A percentile compares a stretch with the other conserved stretches of the same genome.
phyloP scores from a whole-genome alignment of 2,888 invertebrate species.

The Orthosia incerta region DNA sequence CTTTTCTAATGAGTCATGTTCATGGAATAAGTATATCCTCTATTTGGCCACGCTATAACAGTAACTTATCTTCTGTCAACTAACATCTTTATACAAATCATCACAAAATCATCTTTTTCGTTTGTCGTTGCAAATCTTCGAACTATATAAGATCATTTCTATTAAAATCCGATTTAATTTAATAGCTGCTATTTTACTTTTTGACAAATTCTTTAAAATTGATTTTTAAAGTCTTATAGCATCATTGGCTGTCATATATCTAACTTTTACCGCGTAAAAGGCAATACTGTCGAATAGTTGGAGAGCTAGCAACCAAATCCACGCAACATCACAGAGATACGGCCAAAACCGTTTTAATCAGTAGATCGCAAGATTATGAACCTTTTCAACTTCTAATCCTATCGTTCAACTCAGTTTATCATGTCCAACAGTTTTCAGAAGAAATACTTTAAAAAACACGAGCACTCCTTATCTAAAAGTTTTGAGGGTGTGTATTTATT shows the following conservation, averaged over 20 bases:
- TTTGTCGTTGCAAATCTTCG: not conserved
- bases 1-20: constrained; percentile 1
- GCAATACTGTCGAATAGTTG: constrained; percentile 57
- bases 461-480: too few relatives aligned
- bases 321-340: too few relatives aligned
- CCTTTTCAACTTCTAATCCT: too few relatives aligned
- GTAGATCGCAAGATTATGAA: too few relatives aligned
- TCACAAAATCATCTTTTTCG: not conserved
- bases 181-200: constrained; percentile 6
- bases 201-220: constrained; percentile 43
- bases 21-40: not conserved
- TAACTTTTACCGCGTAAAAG: constrained; percentile 75
- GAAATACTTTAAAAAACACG: too few relatives aligned
- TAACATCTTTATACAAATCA: constrained; percentile 5
- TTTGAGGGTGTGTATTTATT: too few relatives aligned
- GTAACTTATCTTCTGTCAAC: not conserved
- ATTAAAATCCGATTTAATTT: constrained; percentile 48
- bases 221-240: constrained; percentile 21
- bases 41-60: not conserved
- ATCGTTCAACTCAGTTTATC: too few relatives aligned
- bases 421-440: too few relatives aligned
- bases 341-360: too few relatives aligned
- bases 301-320: not conserved
- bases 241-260: constrained; percentile 42
- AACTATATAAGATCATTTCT: constrained; percentile 24